Percentiles rank a stretch among this genome's conserved stretches.
These are phyloP conservation scores for Smutsia gigantea DNA, from an alignment of 2,797 vertebrate genomes.

Conservation along the genomic window DNA sequence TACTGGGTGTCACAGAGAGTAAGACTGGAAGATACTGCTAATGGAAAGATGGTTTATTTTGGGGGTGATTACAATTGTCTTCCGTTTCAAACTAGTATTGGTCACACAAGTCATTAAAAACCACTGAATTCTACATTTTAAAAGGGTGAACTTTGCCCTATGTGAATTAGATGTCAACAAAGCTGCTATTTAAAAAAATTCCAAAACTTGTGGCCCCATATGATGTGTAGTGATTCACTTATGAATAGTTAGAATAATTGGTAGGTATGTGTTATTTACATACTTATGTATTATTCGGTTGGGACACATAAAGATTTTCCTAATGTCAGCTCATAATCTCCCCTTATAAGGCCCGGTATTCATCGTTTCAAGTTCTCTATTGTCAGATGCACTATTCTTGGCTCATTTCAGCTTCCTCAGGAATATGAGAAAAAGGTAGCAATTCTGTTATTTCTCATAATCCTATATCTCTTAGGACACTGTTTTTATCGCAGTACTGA, in stretches of 20 bases:
- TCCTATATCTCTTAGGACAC: neutral
- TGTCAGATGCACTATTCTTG: neutral
- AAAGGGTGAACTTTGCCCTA: neutral
- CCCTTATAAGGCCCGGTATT: neutral
- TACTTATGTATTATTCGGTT: neutral
- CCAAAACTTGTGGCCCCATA: neutral
- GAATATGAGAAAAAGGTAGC: neutral
- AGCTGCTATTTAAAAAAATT: neutral
- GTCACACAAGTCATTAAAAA: neutral
- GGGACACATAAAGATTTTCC: neutral
- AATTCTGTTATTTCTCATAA: neutral
- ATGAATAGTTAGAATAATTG: neutral
- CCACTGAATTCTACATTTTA: neutral
- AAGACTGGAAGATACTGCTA: neutral
- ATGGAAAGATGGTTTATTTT: neutral
- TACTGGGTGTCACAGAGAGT: neutral
- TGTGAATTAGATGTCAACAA: neutral
- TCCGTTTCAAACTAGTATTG: neutral
- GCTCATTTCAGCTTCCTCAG: neutral
- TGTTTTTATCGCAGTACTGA: neutral
- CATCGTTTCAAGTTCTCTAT: neutral
- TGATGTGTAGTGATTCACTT: neutral
- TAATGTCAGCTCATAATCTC: neutral
- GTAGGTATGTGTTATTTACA: neutral
- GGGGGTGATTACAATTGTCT: neutral